A percentile compares a stretch with the other conserved stretches of the same genome.
phyloP scores from a whole-genome alignment of 2,113 vertebrate genomes.

The Elephantulus edwardii region DNA sequence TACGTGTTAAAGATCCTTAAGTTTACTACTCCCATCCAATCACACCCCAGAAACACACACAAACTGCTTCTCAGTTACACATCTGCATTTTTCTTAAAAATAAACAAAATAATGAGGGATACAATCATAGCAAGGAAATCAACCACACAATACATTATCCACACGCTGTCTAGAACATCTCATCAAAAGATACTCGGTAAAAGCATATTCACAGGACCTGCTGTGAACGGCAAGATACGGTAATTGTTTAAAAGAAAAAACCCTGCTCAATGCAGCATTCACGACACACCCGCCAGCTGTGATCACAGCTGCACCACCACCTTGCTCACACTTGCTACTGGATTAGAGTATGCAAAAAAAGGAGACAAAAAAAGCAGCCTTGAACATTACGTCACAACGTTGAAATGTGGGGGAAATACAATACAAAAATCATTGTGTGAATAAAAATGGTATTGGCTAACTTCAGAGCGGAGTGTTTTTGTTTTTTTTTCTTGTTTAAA shows the following conservation, averaged over 20 bases:
- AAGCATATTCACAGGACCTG: constrained; percentile 90
- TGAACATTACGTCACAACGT: constrained; percentile 89
- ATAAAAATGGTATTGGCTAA: constrained; percentile 79
- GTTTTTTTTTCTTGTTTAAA: constrained; percentile 68
- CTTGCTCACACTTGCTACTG: constrained; percentile 87
- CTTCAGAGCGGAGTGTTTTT: constrained; percentile 72
- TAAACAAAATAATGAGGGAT: constrained; percentile 77
- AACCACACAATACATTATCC: constrained; percentile 81
- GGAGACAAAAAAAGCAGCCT: constrained; percentile 91
- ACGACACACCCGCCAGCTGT: constrained; percentile 85
- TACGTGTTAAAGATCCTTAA: constrained; percentile 27
- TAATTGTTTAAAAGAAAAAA: constrained; percentile 83
- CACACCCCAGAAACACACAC: constrained; percentile 70
- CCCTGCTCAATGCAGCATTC: constrained; percentile 87
- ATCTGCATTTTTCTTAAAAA: constrained; percentile 72
- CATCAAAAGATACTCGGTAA: constrained; percentile 81
- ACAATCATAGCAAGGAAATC: constrained; percentile 80
- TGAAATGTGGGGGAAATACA: constrained; percentile 87
- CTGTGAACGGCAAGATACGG: constrained; percentile 88
- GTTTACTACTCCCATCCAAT: constrained; percentile 38
- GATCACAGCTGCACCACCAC: constrained; percentile 84
- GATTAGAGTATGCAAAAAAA: constrained; percentile 84
- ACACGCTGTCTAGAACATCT: constrained; percentile 79
- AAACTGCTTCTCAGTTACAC: constrained; percentile 60
- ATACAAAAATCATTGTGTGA: constrained; percentile 72